Evolutionary conservation across 2,113 vertebrate genomes (phyloP).

Genomic region (Tragulus kanchil): DNA sequence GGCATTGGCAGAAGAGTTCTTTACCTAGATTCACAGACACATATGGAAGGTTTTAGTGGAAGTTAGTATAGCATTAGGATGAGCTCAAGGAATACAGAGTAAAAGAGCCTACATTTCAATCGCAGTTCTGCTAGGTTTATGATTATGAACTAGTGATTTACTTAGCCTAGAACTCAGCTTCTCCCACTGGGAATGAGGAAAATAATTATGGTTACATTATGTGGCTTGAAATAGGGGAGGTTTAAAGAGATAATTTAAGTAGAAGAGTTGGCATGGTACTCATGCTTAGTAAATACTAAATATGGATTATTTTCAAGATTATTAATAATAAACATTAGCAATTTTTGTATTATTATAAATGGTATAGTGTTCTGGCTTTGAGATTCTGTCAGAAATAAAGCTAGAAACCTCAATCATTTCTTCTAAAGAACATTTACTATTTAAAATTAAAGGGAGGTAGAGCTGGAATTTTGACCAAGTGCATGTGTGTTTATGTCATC

Average conservation of each 20-base stretch:
- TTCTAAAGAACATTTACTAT: not conserved
- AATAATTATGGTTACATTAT: not conserved
- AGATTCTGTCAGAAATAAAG: not conserved
- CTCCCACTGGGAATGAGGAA: not conserved
- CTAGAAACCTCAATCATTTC: not conserved
- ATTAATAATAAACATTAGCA: not conserved
- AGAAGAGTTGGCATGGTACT: not conserved
- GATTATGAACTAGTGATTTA: not conserved
- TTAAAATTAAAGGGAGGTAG: not conserved
- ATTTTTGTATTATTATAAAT: not conserved
- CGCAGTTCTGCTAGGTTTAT: not conserved
- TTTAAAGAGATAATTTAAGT: not conserved
- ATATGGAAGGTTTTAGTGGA: not conserved
- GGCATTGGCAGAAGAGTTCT: too few species aligned
- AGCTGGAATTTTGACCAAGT: not conserved
- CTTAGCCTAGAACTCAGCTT: not conserved
- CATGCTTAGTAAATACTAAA: not conserved
- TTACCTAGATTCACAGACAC: too few species aligned
- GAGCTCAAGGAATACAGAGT: not conserved
- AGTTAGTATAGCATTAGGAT: not conserved
- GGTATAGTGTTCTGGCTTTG: not conserved
- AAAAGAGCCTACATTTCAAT: not conserved
- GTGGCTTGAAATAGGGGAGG: not conserved
- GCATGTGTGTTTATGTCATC: not conserved
- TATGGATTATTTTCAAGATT: not conserved